A percentile compares a stretch with the other conserved stretches of the same genome.
Conservation (phyloP, 2,797 vertebrate species). For the Acanthornis magna region DNA sequence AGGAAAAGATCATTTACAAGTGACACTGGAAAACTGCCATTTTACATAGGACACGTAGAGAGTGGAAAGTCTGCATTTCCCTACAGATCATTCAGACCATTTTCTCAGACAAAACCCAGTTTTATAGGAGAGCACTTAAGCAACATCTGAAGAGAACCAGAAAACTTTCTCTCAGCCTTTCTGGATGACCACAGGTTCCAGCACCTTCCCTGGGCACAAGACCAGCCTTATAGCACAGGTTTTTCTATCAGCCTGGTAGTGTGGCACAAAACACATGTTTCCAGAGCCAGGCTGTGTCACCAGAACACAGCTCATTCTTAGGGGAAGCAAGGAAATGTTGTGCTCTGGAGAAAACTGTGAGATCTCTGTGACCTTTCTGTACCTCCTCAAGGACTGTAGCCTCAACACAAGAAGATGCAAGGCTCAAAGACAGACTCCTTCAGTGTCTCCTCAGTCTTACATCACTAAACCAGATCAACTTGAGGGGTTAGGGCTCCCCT, state of each 20-base stretch:
- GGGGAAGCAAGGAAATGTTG: background rate
- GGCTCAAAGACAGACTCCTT: background rate
- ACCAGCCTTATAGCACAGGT: background rate
- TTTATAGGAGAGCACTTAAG: background rate
- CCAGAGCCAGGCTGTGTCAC: background rate
- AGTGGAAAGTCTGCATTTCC: background rate
- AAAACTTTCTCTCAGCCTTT: background rate
- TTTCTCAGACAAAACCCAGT: background rate
- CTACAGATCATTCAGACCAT: background rate
- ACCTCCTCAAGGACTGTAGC: background rate
- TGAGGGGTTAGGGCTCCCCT: background rate
- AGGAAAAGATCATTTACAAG: background rate
- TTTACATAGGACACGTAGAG: background rate
- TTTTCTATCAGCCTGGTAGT: rapidly evolving
- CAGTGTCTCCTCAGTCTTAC: background rate
- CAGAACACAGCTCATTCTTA: background rate
- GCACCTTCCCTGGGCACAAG: background rate
- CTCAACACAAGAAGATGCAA: rapidly evolving
- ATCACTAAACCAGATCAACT: background rate
- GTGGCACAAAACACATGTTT: background rate
- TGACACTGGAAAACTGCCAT: background rate
- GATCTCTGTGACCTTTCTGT: background rate
- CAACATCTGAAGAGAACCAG: background rate
- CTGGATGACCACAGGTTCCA: background rate
- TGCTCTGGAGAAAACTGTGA: background rate